These are phyloP conservation scores for Oopsacas minuta DNA, from an alignment of 37 sponge, comb jelly and placozoan genomes.

Conservation along the genomic window DNA sequence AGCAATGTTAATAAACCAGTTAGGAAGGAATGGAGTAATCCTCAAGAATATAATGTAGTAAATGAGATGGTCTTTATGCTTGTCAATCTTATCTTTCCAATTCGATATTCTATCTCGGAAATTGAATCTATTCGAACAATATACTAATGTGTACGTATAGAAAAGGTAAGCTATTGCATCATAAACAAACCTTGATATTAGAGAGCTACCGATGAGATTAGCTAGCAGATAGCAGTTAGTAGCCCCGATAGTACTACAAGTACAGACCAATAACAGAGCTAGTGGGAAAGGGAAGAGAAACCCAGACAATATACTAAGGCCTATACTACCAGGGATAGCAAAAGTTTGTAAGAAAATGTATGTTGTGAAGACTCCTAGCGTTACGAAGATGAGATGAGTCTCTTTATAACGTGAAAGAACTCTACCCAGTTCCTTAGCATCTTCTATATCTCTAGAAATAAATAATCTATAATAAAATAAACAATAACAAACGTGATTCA, in stretches of 20 bases:
- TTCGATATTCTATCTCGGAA: neutral
- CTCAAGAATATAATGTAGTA: constrained; percentile 68
- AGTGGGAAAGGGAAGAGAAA: constrained; percentile 66
- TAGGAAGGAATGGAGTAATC: constrained; percentile 82
- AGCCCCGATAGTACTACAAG: constrained; percentile 62
- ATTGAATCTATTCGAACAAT: neutral
- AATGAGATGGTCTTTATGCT: constrained; percentile 52
- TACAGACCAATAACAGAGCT: constrained; percentile 73
- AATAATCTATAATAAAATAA: too few relatives aligned
- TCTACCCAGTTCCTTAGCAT: constrained; percentile 75
- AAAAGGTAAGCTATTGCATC: constrained; percentile 25
- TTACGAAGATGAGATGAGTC: constrained; percentile 62
- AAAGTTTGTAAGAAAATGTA: constrained; percentile 91
- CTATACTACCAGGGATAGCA: constrained; percentile 93
- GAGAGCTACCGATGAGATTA: constrained; percentile 37
- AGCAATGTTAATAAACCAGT: constrained; percentile 93
- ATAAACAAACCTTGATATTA: constrained; percentile 52
- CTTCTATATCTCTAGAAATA: constrained; percentile 54
- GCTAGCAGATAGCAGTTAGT: constrained; percentile 73
- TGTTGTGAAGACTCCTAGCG: constrained; percentile 35
- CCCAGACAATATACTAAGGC: constrained; percentile 78
- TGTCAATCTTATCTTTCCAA: constrained; percentile 28
- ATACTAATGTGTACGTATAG: neutral
- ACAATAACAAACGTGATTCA: neutral
- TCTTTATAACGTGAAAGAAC: constrained; percentile 76